phyloP scores from a whole-genome alignment of 1,140 invertebrate species.

The Geopemphigus sp. region DNA sequence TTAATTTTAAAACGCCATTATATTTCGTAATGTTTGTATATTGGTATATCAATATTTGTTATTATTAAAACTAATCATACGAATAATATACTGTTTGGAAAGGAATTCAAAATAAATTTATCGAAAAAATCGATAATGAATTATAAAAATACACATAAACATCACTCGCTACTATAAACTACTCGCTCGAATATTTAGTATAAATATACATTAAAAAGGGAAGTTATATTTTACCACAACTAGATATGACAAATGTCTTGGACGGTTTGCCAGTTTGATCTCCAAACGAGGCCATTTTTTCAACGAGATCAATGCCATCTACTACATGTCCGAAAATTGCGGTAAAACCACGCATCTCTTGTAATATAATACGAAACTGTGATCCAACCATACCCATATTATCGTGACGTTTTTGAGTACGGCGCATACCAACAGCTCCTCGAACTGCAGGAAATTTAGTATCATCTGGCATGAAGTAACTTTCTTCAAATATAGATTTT shows the following conservation, averaged over 20 bases:
- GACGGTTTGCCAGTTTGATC: conserved; percentile 75
- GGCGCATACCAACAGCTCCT: conserved; percentile 77
- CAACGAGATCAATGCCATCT: conserved; percentile 76
- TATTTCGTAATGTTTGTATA: conserved; percentile 13
- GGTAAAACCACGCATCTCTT: conserved; percentile 78
- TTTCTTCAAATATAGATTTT: conserved; percentile 72
- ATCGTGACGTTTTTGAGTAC: conserved; percentile 77
- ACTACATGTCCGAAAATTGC: conserved; percentile 80
- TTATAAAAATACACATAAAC: conserved; percentile 47
- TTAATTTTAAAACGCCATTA: conserved; percentile 14
- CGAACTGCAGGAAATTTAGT: conserved; percentile 73
- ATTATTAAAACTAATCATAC: conserved; percentile 6
- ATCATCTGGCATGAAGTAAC: conserved; percentile 78
- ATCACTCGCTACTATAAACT: conserved; percentile 48
- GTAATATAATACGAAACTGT: conserved; percentile 77
- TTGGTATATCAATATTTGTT: neutral
- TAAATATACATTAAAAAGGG: neutral
- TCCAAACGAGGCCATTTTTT: conserved; percentile 74
- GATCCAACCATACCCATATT: conserved; percentile 78
- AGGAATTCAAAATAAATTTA: conserved; percentile 39
- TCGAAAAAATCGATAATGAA: conserved; percentile 27
- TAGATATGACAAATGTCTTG: conserved; percentile 70
- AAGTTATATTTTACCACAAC: conserved; percentile 68
- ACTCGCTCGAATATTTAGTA: conserved; percentile 42
- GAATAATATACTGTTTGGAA: conserved; percentile 30